Conservation (phyloP, 2,888 invertebrate genomes). For the Papilio gigon region DNA sequence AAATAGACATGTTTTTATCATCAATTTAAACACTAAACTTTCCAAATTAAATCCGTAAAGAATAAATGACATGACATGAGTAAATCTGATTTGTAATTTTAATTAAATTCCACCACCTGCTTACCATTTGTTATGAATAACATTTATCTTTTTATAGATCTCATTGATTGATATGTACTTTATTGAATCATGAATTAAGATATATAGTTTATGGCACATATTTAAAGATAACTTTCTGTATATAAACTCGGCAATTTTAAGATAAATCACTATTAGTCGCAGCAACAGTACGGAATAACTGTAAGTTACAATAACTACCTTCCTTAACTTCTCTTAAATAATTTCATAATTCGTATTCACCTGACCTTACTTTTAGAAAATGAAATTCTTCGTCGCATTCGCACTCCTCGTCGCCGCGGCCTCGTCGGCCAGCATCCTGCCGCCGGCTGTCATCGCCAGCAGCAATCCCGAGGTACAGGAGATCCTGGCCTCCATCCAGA, state of each 20-base stretch:
- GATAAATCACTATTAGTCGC: conserved; percentile 12
- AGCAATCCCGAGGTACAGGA: conserved; percentile 46
- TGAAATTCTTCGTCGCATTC: conserved; percentile 67
- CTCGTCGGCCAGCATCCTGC: conserved; percentile 44
- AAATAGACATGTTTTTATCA: too few relatives aligned
- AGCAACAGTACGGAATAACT: conserved; percentile 44
- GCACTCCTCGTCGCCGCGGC: too few relatives aligned
- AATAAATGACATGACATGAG: too few relatives aligned
- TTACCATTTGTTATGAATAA: neutral
- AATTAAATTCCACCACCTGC: too few relatives aligned
- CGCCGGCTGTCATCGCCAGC: conserved; percentile 39
- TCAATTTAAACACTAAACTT: too few relatives aligned
- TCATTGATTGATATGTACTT: conserved; percentile 4
- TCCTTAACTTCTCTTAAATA: neutral
- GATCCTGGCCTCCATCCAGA: conserved; percentile 51
- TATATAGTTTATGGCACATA: conserved; percentile 4
- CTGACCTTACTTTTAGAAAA: conserved; percentile 44
- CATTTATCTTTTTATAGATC: conserved; percentile 2
- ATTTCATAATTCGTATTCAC: neutral
- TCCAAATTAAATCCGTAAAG: too few relatives aligned
- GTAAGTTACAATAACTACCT: conserved; percentile 31
- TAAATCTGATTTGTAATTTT: too few relatives aligned
- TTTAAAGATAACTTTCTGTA: conserved; percentile 1
- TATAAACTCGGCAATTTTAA: conserved; percentile 3
- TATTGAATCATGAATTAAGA: conserved; percentile 11